Percentiles rank a stretch among this genome's conserved stretches.
Evolutionary conservation across 2,797 vertebrate genomes (phyloP).

Genomic region (Muscicapa comitata): DNA sequence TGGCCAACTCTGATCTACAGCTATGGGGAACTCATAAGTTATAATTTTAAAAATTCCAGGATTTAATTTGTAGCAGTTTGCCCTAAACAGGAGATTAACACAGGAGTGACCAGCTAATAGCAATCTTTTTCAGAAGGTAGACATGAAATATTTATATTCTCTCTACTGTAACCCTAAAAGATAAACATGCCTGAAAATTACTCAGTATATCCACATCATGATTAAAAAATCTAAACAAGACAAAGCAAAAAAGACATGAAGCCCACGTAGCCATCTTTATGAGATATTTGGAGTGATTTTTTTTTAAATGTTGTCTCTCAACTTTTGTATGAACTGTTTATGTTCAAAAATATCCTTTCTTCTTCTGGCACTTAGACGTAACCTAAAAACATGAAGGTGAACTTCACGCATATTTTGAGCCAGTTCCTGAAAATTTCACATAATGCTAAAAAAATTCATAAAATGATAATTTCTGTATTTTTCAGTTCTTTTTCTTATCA

Average conservation of each 20-base stretch:
- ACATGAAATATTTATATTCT: neutral
- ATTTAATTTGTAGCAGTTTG: neutral
- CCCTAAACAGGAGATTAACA: neutral
- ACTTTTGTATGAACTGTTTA: neutral
- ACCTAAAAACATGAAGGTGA: neutral
- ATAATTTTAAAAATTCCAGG: neutral
- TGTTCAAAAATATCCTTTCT: neutral
- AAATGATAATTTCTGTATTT: neutral
- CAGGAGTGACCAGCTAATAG: neutral
- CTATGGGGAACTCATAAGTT: neutral
- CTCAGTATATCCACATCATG: neutral
- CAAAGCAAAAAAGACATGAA: neutral
- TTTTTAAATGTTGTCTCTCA: neutral
- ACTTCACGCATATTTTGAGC: neutral
- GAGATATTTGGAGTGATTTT: neutral
- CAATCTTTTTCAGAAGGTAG: neutral
- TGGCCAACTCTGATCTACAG: neutral
- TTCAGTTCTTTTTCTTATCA: neutral
- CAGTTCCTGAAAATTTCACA: neutral
- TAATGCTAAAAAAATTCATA: neutral
- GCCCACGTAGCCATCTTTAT: fast-evolving
- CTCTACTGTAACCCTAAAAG: neutral
- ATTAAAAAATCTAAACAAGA: neutral
- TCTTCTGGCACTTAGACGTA: neutral
- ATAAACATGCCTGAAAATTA: neutral